A percentile compares a stretch with the other conserved stretches of the same genome.
Evolutionary conservation across 2,113 vertebrate species (phyloP).

Genomic region (Cercopithecus mona): DNA sequence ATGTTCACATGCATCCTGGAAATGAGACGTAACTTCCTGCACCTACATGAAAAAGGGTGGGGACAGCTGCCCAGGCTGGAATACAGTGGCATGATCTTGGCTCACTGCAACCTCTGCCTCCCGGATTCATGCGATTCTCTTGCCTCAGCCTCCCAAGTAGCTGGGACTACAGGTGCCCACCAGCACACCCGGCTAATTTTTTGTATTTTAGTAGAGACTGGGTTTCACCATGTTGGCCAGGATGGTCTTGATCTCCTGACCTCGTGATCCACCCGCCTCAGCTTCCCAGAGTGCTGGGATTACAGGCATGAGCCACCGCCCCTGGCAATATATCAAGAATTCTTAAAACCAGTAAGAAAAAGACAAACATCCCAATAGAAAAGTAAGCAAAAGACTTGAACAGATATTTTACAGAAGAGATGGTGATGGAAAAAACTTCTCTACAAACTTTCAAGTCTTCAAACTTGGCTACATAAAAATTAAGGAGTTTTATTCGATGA

Average conservation of each 20-base stretch:
- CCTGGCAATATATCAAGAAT: not conserved
- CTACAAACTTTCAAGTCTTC: not conserved
- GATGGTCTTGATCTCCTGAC: too few species aligned
- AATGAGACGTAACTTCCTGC: constrained; percentile 16
- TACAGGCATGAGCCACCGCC: too few species aligned
- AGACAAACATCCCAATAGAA: not conserved
- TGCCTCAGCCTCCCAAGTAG: too few species aligned
- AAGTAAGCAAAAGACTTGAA: not conserved
- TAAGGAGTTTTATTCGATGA: not conserved
- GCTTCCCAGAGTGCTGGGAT: too few species aligned
- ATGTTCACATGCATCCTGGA: constrained; percentile 52
- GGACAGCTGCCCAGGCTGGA: not conserved
- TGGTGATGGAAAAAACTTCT: not conserved
- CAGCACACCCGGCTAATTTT: too few species aligned
- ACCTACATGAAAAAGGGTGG: not conserved
- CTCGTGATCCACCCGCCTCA: fast-evolving
- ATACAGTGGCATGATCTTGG: too few species aligned
- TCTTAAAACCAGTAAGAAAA: not conserved
- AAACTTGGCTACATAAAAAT: not conserved
- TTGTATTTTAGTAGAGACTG: too few species aligned
- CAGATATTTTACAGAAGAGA: not conserved
- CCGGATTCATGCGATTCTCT: too few species aligned
- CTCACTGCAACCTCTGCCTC: too few species aligned
- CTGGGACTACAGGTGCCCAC: too few species aligned
- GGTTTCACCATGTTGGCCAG: too few species aligned